Evolutionary conservation across 2,113 vertebrate genomes (phyloP).

Genomic region (Helogale parvula): DNA sequence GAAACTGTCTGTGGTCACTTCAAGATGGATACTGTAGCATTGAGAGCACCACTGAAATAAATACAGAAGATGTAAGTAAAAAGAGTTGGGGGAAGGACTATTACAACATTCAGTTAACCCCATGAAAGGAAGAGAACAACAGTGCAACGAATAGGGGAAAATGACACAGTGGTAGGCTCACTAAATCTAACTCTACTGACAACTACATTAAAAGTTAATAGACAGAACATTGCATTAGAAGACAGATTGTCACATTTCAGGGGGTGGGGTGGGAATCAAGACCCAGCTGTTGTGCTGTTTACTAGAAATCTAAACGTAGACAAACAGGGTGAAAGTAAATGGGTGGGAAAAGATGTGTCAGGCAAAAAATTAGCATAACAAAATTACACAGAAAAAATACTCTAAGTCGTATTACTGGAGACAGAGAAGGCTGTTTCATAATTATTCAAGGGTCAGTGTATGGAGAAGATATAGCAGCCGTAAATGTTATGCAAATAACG

Average conservation of each 20-base stretch:
- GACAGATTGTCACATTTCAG: background rate
- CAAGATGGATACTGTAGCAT: background rate
- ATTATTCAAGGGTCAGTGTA: background rate
- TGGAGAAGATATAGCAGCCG: background rate
- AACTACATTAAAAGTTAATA: background rate
- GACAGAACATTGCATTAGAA: background rate
- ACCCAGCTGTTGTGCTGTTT: background rate
- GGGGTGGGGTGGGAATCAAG: too few species aligned
- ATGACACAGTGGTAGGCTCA: background rate
- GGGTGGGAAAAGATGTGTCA: background rate
- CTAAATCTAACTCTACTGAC: background rate
- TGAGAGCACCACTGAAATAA: background rate
- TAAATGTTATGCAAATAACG: background rate
- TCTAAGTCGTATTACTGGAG: background rate
- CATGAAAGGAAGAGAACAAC: background rate
- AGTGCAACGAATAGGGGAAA: background rate
- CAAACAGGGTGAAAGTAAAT: background rate
- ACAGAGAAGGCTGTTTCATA: background rate
- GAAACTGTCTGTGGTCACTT: background rate
- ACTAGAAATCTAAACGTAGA: background rate
- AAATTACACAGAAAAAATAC: background rate
- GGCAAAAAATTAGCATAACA: background rate
- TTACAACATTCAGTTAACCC: background rate
- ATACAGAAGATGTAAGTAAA: background rate
- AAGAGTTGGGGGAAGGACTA: background rate